Base-by-base conservation (phyloP, 2,888 invertebrate genomes). In the Harpagoxenus sublaevis region DNA sequence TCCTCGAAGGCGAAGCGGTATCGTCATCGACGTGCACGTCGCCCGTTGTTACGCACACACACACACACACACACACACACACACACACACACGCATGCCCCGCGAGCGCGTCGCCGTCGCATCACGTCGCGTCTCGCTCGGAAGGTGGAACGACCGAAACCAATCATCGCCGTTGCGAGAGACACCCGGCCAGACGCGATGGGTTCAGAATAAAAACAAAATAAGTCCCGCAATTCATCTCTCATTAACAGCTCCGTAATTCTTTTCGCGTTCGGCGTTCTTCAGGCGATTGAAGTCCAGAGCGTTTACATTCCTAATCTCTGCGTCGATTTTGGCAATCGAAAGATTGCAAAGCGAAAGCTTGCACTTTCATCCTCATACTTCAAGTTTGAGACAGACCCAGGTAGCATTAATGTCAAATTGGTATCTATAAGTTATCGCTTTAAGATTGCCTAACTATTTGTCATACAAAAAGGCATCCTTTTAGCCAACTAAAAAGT, bases 1-100 rank as follows among this genome's bases (percentile, higher is more conserved):
- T 53, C 73, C 62, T 39, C 62, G 71, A 60, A 70, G 60, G 62
- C 71, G 62, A 73, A 39, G 62, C 73, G 23, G 53, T 48, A 62
- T 81, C 62, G 48, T 45, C 60, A 71, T 70, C 51, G 39, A 39
- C 31, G 48, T 65, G 39, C 15, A 48, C 15, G 60, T 6, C 53
- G 62, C 18, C 42, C 9, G 65, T 65, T 65, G 23, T 65, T 65
- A 77, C 77, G 53, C 65, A 53, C 35, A 8, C 66, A 31, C 28
- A 23, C 15, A 55, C 55, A 28, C n/a, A 0, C 15, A 3, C 48
- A 8, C 48, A 42, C 1, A 2, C 9, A 42, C 1, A 9, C 42
- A 42, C 9, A 9, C 42, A 42, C 10, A 2, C 9, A 9, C 10
- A 0, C 42, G 1, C 42, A 6, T 0, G 1, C 4, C 1, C 15